Conservation (phyloP, 2,797 vertebrate species). For the Oreochromis mossambicus region DNA sequence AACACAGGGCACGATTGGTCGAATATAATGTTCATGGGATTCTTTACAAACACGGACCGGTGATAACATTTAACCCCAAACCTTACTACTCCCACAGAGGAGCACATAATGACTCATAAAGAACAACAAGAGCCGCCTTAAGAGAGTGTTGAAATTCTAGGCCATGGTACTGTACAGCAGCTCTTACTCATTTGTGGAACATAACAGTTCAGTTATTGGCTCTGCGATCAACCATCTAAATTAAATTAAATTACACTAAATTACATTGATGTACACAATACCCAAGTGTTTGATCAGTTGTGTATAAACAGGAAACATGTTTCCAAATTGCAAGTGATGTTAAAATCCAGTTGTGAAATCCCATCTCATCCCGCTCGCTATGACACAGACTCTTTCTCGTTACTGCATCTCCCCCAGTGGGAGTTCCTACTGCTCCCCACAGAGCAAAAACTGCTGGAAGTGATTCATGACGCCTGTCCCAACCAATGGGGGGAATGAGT, state of each 20-base stretch:
- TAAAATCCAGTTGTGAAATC: background rate
- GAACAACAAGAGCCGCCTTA: background rate
- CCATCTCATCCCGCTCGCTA: constrained; percentile 10
- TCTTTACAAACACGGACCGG: background rate
- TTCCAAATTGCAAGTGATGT: background rate
- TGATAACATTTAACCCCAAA: constrained; percentile 27
- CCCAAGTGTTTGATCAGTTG: background rate
- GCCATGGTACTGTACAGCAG: background rate
- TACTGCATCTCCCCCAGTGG: constrained; percentile 38
- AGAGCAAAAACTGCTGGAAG: background rate
- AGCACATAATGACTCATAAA: constrained; percentile 54
- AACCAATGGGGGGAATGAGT: constrained; percentile 21
- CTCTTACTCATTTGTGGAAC: constrained; percentile 39
- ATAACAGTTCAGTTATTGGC: background rate
- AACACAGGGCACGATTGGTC: background rate
- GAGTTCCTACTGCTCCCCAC: constrained; percentile 31
- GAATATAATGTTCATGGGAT: background rate
- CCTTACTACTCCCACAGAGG: constrained; percentile 29
- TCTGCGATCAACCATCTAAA: background rate
- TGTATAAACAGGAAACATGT: background rate
- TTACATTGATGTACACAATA: background rate
- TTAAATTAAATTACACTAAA: background rate
- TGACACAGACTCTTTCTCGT: constrained; percentile 39
- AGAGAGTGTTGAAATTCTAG: constrained; percentile 27
- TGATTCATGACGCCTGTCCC: constrained; percentile 29